Percentiles rank a stretch among this genome's conserved stretches.
Evolutionary conservation across 2,113 vertebrate species (phyloP).

Genomic region (Ceratotherium simum): DNA sequence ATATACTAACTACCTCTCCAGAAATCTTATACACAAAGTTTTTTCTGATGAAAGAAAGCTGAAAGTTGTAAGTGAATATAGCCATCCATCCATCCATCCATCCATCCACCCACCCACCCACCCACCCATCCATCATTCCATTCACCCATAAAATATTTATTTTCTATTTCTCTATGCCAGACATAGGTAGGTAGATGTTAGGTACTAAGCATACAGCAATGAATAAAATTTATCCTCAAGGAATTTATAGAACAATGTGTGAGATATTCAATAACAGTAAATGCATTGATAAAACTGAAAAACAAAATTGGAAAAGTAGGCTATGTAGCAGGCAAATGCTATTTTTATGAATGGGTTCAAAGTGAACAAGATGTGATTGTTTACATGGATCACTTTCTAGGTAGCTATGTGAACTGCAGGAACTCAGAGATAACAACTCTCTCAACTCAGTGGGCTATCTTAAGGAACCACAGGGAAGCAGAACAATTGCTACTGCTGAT

Average conservation of each 20-base stretch:
- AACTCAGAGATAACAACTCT: conserved; percentile 77
- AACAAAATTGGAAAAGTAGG: not conserved
- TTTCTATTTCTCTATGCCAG: not conserved
- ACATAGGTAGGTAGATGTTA: not conserved
- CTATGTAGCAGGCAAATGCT: not conserved
- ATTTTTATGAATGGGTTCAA: conserved; percentile 60
- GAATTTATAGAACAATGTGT: not conserved
- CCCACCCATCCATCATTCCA: not conserved
- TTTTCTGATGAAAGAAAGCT: not conserved
- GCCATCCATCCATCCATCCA: not conserved
- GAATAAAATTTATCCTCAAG: conserved; percentile 11
- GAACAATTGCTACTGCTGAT: conserved; percentile 71
- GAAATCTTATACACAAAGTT: not conserved
- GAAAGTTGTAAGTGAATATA: not conserved
- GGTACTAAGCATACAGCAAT: not conserved
- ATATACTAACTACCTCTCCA: not conserved
- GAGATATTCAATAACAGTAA: not conserved
- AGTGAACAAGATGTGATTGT: conserved; percentile 62
- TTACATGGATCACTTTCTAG: conserved; percentile 76
- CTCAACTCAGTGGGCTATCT: conserved; percentile 74
- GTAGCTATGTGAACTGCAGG: conserved; percentile 73
- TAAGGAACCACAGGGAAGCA: conserved; percentile 62
- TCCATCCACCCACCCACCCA: not conserved
- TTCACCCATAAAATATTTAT: not conserved
- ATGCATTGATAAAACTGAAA: conserved; percentile 28